Evolutionary conservation across 23 tunicate genomes (phyloP), one percentile per base, ranked within the genome.

Genomic region (Corella eumyota): DNA sequence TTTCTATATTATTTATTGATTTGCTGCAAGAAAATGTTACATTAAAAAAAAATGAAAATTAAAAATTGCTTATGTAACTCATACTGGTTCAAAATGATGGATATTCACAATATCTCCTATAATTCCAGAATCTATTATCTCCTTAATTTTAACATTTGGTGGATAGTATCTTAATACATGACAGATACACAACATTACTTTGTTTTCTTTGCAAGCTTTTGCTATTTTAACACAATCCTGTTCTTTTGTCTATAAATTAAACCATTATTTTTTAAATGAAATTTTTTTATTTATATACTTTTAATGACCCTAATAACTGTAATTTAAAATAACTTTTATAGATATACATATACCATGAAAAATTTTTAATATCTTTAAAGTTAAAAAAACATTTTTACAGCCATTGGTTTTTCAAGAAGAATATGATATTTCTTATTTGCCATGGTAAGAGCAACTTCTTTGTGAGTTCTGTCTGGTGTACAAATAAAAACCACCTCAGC

Each of bases 341-440:
- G n/a, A n/a, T n/a, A n/a, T n/a, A n/a, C n/a, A n/a, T n/a, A n/a
- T n/a, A n/a, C n/a, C n/a, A n/a, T n/a, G n/a, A n/a, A n/a, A n/a
- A n/a, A n/a, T n/a, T n/a, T n/a, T n/a, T n/a, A n/a, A n/a, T n/a
- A n/a, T n/a, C n/a, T n/a, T n/a, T n/a, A n/a, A n/a, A n/a, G n/a
- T n/a, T n/a, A n/a, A n/a, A 54, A 54, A 2, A 38, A 30, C 19
- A 6, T 30, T 36, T 65, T 32, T 40, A 75, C 81, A n/a, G 88
- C 88, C 88, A 79, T 79, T 5, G 88, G 88, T 45, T 79, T 79
- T 79, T 79, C 88, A 60, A 79, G 58, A 24, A 79, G 35, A 50
- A 79, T 70, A 19, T 79, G 78, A 55, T 79, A 79, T 15, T 65
- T 71, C 59, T 62, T 70, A 24, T 56, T 64, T 22, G 70, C 70